Conservation (phyloP, 2,113 vertebrate species). For the Herpetotheres cachinnans region DNA sequence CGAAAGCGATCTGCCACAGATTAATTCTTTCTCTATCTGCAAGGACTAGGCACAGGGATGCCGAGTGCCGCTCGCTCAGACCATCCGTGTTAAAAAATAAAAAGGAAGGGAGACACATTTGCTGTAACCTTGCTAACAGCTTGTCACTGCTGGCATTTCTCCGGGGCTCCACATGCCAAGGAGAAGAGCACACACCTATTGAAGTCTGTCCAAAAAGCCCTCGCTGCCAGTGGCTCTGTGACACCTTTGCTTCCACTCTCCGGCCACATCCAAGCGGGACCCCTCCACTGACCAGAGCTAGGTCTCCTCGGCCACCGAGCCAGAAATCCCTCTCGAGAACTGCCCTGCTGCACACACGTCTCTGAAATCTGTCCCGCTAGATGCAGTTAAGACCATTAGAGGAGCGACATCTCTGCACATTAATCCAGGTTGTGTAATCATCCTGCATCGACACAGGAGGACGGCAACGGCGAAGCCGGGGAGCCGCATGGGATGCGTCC, state of each 20-base stretch:
- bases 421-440: background rate
- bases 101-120: background rate
- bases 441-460: background rate
- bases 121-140: background rate
- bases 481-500: background rate
- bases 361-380: background rate
- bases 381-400: background rate
- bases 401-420: background rate
- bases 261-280: background rate
- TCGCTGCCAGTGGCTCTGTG: background rate
- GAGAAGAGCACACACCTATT: background rate
- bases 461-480: fast-evolving
- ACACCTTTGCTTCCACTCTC: background rate
- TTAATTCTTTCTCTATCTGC: conserved; percentile 16
- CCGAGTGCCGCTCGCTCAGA: background rate
- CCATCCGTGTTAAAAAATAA: background rate
- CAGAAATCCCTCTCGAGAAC: background rate
- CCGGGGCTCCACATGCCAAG: background rate
- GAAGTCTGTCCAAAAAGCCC: background rate
- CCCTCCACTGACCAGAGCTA: background rate
- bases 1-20: background rate
- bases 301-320: background rate
- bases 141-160: background rate
- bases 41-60: background rate
- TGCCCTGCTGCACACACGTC: background rate